A percentile compares a stretch with the other conserved stretches of the same genome.
phyloP scores from a whole-genome alignment of 2,888 invertebrate genomes.

The Polyommatus iphigenia region DNA sequence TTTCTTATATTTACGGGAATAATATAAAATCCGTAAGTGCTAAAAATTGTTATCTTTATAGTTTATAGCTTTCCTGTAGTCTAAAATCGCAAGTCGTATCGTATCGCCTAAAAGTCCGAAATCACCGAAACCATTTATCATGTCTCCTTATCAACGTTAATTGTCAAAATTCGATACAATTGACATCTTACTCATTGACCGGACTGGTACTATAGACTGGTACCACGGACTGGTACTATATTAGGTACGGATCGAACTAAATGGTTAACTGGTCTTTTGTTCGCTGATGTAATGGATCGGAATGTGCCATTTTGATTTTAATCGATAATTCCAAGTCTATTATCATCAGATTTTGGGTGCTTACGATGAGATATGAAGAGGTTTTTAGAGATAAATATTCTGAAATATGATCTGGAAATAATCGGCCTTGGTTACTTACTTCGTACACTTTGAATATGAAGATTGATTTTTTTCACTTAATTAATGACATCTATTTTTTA shows the following conservation, averaged over 20 bases:
- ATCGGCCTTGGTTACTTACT: too few species aligned
- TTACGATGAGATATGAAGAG: neutral
- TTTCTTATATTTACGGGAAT: too few species aligned
- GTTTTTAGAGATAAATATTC: neutral
- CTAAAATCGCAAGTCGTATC: slow-evolving; percentile 1
- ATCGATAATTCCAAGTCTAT: slow-evolving; percentile 3
- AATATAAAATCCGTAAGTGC: too few species aligned
- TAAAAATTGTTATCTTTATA: too few species aligned
- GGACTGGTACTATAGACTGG: neutral
- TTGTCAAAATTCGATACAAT: slow-evolving; percentile 43
- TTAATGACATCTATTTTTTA: too few species aligned
- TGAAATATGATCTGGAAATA: neutral
- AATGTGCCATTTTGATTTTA: slow-evolving; percentile 1
- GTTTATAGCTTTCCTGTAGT: neutral
- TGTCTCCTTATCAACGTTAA: slow-evolving; percentile 37
- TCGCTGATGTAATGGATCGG: slow-evolving; percentile 4
- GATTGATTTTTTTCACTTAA: too few species aligned
- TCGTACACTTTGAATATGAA: too few species aligned
- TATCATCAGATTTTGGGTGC: neutral
- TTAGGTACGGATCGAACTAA: neutral
- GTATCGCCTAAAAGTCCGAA: slow-evolving; percentile 19
- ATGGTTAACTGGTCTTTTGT: slow-evolving; percentile 1
- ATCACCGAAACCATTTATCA: slow-evolving; percentile 30
- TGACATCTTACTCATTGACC: slow-evolving; percentile 46
- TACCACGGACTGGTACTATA: neutral